Evolutionary conservation across 2,113 vertebrate species (phyloP).

Genomic region (Eudyptes chrysolophus): DNA sequence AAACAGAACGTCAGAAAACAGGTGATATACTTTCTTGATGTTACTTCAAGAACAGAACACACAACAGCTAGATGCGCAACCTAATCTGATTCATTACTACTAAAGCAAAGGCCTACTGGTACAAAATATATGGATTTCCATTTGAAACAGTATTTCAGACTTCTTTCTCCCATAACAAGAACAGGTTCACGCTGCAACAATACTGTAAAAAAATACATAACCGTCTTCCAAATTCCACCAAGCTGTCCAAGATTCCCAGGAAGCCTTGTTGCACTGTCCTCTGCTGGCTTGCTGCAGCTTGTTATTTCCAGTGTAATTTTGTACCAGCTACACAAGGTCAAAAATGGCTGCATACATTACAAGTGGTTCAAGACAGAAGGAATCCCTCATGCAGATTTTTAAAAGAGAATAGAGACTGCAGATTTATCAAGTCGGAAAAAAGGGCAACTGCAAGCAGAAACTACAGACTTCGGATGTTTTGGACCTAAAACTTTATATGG

Average conservation of each 20-base stretch:
- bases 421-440: slow-evolving; percentile 65
- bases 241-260: slow-evolving; percentile 63
- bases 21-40: neutral
- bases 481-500: slow-evolving; percentile 63
- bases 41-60: slow-evolving; percentile 14
- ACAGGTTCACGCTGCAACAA: slow-evolving; percentile 38
- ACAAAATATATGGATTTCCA: slow-evolving; percentile 57
- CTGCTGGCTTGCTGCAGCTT: slow-evolving; percentile 63
- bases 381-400: slow-evolving; percentile 70
- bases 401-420: slow-evolving; percentile 63
- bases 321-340: slow-evolving; percentile 64
- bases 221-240: slow-evolving; percentile 59
- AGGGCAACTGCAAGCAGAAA: slow-evolving; percentile 69
- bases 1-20: neutral
- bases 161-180: slow-evolving; percentile 43
- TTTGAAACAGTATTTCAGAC: slow-evolving; percentile 49
- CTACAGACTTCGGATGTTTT: slow-evolving; percentile 63
- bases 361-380: slow-evolving; percentile 67
- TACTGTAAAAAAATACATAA: slow-evolving; percentile 55
- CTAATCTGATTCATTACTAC: slow-evolving; percentile 15
- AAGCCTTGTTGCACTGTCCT: slow-evolving; percentile 65
- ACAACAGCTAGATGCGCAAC: neutral
- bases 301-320: slow-evolving; percentile 68
- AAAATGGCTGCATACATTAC: slow-evolving; percentile 65
- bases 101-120: slow-evolving; percentile 32